Evolutionary conservation across 2,888 invertebrate species (phyloP).

Genomic region (Lomographa bimaculata): DNA sequence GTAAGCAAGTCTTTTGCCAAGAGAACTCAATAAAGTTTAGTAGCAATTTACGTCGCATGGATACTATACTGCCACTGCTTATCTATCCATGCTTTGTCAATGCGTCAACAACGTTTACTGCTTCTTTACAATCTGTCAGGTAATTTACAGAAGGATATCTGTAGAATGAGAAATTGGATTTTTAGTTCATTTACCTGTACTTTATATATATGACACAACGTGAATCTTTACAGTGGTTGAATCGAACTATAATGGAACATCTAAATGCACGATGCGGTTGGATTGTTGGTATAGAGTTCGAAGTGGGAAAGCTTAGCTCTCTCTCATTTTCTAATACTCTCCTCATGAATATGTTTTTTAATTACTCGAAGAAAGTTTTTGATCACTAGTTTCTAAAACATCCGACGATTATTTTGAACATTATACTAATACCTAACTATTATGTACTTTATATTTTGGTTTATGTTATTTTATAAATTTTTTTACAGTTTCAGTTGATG

Average conservation of each 20-base stretch:
- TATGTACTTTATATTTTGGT: too few species aligned
- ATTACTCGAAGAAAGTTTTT: too few species aligned
- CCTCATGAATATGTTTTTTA: slow-evolving; percentile 1
- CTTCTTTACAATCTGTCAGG: slow-evolving; percentile 12
- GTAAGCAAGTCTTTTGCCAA: slow-evolving; percentile 15
- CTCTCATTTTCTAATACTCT: background rate
- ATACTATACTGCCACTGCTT: slow-evolving; percentile 3
- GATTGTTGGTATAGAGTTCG: too few species aligned
- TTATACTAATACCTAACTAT: too few species aligned
- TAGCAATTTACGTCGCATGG: slow-evolving; percentile 1
- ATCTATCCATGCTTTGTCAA: slow-evolving; percentile 10
- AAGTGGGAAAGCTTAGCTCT: slow-evolving; percentile 3
- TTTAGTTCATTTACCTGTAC: background rate
- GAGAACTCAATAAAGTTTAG: slow-evolving; percentile 15
- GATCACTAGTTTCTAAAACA: too few species aligned
- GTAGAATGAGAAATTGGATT: slow-evolving; percentile 11
- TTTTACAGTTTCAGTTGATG: too few species aligned
- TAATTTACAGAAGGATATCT: slow-evolving; percentile 12
- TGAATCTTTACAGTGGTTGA: too few species aligned
- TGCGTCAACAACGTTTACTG: slow-evolving; percentile 18
- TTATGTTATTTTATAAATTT: too few species aligned
- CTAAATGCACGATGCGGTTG: too few species aligned
- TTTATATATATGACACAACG: too few species aligned
- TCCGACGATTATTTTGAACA: too few species aligned
- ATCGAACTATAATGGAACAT: too few species aligned